Conservation (phyloP, 1,140 invertebrate genomes). For the honey bee (Apis mellifera) region Amel_HAv3.1 CM009933.2:1921001-1921500, state of each 20-base stretch:
- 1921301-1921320: neutral
- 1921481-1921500: neutral
- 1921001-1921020: constrained; percentile 50
- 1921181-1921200: constrained; percentile 78
- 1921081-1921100: constrained; percentile 15
- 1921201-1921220: constrained; percentile 62
- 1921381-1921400: too few relatives aligned
- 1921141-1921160: constrained; percentile 73
- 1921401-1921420: neutral
- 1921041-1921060: constrained; percentile 32
- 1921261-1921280: constrained; percentile 35
- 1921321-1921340: neutral
- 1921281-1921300: neutral
- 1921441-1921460: too few relatives aligned
- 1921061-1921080: constrained; percentile 54
- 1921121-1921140: constrained; percentile 50
- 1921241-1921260: constrained; percentile 18
- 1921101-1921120: constrained; percentile 21
- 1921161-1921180: constrained; percentile 78
- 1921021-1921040: constrained; percentile 36
- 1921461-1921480: neutral
- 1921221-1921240: constrained; percentile 27
- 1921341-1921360: constrained; percentile 2
- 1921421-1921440: neutral
- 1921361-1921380: neutral